Conservation (phyloP, 2,113 vertebrate genomes). For the Tachysurus vachellii region DNA sequence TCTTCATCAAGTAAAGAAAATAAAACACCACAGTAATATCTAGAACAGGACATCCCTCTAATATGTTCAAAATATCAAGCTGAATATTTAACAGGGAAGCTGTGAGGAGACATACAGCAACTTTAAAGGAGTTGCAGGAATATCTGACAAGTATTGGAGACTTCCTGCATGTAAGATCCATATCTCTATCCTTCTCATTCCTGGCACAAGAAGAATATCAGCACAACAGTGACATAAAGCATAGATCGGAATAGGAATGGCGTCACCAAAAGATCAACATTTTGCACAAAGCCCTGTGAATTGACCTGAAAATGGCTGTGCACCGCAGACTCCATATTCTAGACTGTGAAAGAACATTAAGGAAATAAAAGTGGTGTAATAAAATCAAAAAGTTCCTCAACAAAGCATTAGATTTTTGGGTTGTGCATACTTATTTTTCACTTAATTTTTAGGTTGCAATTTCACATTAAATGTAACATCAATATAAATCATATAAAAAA, state of each 20-base stretch:
- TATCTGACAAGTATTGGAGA: not conserved
- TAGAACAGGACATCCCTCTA: not conserved
- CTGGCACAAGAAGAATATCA: not conserved
- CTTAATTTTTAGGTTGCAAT: not conserved
- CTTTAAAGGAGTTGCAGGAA: not conserved
- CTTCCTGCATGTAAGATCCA: not conserved
- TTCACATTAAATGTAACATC: not conserved
- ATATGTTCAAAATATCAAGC: not conserved
- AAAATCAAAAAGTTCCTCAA: too few species aligned
- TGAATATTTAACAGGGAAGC: not conserved
- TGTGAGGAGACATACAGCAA: not conserved
- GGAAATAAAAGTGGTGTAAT: too few species aligned
- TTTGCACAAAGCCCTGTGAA: not conserved
- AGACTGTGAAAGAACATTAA: too few species aligned
- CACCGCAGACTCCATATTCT: too few species aligned
- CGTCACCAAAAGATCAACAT: not conserved
- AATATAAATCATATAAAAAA: not conserved
- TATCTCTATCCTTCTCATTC: not conserved
- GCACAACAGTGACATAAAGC: not conserved
- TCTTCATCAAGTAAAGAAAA: not conserved
- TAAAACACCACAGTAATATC: not conserved
- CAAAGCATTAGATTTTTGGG: too few species aligned
- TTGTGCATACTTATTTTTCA: not conserved
- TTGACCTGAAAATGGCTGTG: not conserved
- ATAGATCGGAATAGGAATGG: not conserved